Conservation (phyloP, 1,140 invertebrate genomes). For the Homarus americanus region DNA sequence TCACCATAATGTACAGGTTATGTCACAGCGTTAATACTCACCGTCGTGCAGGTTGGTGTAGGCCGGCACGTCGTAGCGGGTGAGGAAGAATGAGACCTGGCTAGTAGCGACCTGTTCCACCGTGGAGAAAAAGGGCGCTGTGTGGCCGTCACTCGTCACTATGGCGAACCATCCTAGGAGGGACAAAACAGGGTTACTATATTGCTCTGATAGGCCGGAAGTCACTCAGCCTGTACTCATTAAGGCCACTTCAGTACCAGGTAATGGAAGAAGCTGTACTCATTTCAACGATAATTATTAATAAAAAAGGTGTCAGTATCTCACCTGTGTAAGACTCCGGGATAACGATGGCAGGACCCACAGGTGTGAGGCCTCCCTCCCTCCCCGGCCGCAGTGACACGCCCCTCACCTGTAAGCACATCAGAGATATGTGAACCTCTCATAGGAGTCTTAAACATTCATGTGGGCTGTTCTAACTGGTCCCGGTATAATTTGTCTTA, state of each 20-base stretch:
- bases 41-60: constrained; percentile 77
- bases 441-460: no score
- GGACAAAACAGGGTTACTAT: no score
- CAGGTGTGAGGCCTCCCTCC: constrained; percentile 75
- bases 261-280: no score
- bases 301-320: not conserved
- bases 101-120: constrained; percentile 77
- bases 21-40: no score
- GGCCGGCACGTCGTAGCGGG: constrained; percentile 77
- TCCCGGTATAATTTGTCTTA: no score
- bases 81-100: constrained; percentile 77
- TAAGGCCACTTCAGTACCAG: no score
- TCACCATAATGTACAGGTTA: no score
- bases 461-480: no score
- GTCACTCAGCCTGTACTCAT: no score
- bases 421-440: no score
- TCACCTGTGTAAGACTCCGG: constrained; percentile 78
- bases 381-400: constrained; percentile 76
- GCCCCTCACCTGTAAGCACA: constrained; percentile 75
- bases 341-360: constrained; percentile 77
- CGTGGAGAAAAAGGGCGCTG: constrained; percentile 76
- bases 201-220: no score
- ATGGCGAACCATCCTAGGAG: constrained; percentile 78
- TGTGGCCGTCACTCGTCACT: constrained; percentile 76
- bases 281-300: no score